Percentiles rank a stretch among this genome's conserved stretches.
phyloP scores from a whole-genome alignment of 1,140 invertebrate genomes.

The Aphidius gifuensis region DNA sequence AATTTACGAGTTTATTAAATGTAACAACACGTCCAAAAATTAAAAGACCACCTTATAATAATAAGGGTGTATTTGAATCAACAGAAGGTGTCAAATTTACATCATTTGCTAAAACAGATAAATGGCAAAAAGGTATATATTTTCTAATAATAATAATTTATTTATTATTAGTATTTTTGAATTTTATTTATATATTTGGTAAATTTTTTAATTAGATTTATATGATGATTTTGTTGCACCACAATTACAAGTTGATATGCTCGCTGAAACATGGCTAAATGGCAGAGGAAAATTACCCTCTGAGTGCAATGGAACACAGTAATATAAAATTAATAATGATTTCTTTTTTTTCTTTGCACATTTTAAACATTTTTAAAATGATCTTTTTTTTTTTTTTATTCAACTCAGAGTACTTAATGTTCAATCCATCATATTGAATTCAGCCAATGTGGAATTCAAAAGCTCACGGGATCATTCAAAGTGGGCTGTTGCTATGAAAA shows the following conservation, averaged over 20 bases:
- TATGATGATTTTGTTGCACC: constrained; percentile 81
- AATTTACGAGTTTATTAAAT: constrained; percentile 61
- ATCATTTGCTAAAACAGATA: constrained; percentile 75
- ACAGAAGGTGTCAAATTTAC: constrained; percentile 61
- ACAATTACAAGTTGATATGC: constrained; percentile 65
- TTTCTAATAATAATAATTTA: constrained; percentile 25
- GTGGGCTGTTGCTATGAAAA: constrained; percentile 73
- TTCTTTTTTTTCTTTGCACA: constrained; percentile 12
- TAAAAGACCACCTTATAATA: constrained; percentile 62
- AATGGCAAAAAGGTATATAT: constrained; percentile 68
- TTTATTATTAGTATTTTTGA: not conserved
- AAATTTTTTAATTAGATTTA: constrained; percentile 61
- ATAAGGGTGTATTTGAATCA: constrained; percentile 60
- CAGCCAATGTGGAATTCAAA: constrained; percentile 63
- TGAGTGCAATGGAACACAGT: constrained; percentile 59
- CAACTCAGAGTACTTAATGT: constrained; percentile 65
- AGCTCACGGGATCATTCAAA: constrained; percentile 86
- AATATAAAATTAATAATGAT: constrained; percentile 36
- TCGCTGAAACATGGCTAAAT: constrained; percentile 86
- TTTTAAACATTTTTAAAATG: constrained; percentile 11
- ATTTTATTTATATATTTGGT: constrained; percentile 1
- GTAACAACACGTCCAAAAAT: constrained; percentile 63
- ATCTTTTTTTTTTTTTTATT: constrained; percentile 35
- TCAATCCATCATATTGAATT: constrained; percentile 57
- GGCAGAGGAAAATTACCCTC: constrained; percentile 70